Base-by-base conservation (phyloP, 2,113 vertebrate genomes). In the Psammodynastes pulverulentus region DNA sequence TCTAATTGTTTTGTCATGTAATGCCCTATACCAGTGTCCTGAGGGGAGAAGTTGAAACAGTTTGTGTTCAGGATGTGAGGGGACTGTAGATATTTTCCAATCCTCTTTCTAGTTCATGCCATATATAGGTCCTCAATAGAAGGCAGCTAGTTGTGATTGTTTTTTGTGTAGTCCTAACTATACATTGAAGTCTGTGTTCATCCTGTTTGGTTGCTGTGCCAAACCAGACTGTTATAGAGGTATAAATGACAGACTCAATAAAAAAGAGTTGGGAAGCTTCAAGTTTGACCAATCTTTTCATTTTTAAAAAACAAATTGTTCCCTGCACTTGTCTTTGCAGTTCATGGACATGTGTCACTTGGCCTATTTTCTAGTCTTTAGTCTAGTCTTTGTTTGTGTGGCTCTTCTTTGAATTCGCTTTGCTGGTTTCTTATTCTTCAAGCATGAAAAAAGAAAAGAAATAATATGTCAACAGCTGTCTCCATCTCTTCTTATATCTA, bases 371-470 rank as follows among this genome's bases (percentile, higher is more conserved):
- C 72, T 89, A 58, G 21, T 45, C 45, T 89, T 86, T 26, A 51
- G 53, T 86, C 23, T 58, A 58, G 24, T 58, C 24, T 26, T 86
- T 23, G 58, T 92, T 89, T 89, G 46, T 89, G 21, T 51, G 24
- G 29, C 24, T 89, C 51, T 84, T 88, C 87, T 92, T 92, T 92
- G 91, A 89, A 84, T 88, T 92, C 79, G 58, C 72, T 52, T 54
- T 62, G 49, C 87, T 51, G 53, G 21, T 49, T 39, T 39, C 79
- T 89, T 54, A 89, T 92, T 58, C 79, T 62, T 92, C 88, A 92
- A 62, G 9, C 43, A 86, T n/a, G 79, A 84, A 86, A 89, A 62
- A 4, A n/a, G 51, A 88, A 62, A 84, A 84, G 34, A 53, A 92
- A 51, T 52, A 56, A 21, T 21, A 48, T 13, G 45, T 52, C 72